Percentiles rank a stretch among this genome's conserved stretches.
Evolutionary conservation across 2,797 vertebrate species (phyloP).

Genomic region (Cryptoprocta ferox): DNA sequence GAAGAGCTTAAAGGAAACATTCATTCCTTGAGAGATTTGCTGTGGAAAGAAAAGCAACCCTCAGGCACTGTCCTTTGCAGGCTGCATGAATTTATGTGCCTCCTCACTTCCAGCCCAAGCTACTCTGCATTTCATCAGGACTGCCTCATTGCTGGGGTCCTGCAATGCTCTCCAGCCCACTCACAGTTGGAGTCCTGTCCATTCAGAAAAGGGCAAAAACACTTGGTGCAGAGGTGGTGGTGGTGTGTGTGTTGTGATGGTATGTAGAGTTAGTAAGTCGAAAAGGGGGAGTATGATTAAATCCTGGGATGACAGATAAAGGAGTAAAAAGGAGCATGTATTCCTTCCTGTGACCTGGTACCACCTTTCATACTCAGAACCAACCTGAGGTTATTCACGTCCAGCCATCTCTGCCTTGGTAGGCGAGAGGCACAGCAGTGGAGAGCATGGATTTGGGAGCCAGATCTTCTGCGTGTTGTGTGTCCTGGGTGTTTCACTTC

Average conservation of each 20-base stretch:
- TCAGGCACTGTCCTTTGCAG: not conserved
- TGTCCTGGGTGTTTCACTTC: not conserved
- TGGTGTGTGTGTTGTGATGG: not conserved
- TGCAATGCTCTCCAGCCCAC: not conserved
- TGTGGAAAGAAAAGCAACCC: not conserved
- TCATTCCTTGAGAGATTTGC: not conserved
- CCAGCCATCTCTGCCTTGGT: not conserved
- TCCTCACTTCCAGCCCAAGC: not conserved
- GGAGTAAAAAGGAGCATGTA: not conserved
- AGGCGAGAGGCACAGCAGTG: not conserved
- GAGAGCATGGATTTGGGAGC: not conserved
- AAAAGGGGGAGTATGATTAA: not conserved
- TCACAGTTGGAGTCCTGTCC: not conserved
- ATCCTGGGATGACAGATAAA: not conserved
- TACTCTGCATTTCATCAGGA: not conserved
- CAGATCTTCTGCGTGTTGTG: not conserved
- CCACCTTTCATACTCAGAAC: slow-evolving; percentile 10
- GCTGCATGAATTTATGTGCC: not conserved
- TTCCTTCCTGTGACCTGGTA: not conserved
- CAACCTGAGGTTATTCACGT: not conserved
- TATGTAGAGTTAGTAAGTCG: not conserved
- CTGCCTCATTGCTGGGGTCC: not conserved
- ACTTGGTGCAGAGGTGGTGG: not conserved
- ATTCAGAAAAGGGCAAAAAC: not conserved
- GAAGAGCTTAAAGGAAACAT: not conserved